Evolutionary conservation across 35 echinoderm and acorn worm genomes (phyloP).

Genomic region (Patiria miniata): DNA sequence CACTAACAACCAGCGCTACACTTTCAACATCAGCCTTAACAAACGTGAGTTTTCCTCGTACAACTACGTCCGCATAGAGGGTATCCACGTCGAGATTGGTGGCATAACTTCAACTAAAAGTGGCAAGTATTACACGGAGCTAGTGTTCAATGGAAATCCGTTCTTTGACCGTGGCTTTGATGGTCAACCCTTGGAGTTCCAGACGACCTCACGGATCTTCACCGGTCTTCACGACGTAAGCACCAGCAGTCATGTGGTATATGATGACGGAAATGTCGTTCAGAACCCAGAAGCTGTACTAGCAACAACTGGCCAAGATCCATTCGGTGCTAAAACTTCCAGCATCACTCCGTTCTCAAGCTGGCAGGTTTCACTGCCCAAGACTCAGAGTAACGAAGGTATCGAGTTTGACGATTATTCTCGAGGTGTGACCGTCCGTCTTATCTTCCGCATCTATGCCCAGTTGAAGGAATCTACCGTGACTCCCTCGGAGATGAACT

Average conservation of each 20-base stretch:
- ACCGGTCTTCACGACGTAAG: conserved; percentile 15
- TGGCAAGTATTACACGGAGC: conserved; percentile 36
- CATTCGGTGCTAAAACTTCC: conserved; percentile 1
- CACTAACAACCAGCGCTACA: neutral
- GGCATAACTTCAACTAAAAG: conserved; percentile 13
- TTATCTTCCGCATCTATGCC: conserved; percentile 25
- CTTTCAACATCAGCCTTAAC: neutral
- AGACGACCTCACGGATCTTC: conserved; percentile 25
- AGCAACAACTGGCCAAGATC: neutral
- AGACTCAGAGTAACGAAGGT: conserved; percentile 20
- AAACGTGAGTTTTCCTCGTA: conserved; percentile 19
- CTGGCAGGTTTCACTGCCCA: neutral
- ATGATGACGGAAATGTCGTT: neutral
- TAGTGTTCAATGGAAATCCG: neutral
- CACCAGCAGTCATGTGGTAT: neutral
- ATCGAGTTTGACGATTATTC: conserved; percentile 15
- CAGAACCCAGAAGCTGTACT: neutral
- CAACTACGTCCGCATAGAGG: conserved; percentile 25
- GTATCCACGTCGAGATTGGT: neutral
- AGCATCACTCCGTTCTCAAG: conserved; percentile 29
- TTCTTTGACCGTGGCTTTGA: conserved; percentile 36
- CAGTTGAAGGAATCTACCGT: conserved; percentile 3
- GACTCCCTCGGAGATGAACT: neutral
- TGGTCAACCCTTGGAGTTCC: neutral
- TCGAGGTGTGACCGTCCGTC: conserved; percentile 8